Evolutionary conservation across 2,797 vertebrate species (phyloP).

Genomic region (Thamnophis elegans): DNA sequence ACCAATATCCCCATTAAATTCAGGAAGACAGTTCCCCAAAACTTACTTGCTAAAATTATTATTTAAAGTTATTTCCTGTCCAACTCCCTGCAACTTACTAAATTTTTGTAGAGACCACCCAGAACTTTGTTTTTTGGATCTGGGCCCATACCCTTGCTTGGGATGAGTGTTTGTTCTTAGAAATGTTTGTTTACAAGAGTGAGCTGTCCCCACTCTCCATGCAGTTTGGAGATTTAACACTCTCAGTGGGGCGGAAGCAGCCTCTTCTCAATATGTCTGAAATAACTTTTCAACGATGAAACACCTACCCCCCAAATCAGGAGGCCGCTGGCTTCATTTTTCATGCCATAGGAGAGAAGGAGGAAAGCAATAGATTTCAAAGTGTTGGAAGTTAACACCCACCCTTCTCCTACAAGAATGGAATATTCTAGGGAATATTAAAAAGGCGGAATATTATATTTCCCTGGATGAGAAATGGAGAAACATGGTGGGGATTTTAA

Average conservation of each 20-base stretch:
- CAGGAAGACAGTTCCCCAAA: not conserved
- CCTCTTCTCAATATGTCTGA: not conserved
- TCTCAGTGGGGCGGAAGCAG: too few species aligned
- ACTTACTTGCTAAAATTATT: not conserved
- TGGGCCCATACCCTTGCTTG: not conserved
- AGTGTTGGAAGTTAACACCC: too few species aligned
- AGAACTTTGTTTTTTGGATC: not conserved
- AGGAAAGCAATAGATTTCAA: not conserved
- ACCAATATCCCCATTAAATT: not conserved
- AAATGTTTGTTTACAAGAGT: not conserved
- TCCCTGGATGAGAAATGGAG: too few species aligned
- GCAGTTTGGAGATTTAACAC: not conserved
- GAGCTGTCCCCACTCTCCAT: not conserved
- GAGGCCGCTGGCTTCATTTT: not conserved
- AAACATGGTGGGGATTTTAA: too few species aligned
- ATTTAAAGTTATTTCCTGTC: not conserved
- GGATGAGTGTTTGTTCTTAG: not conserved
- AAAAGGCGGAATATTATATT: too few species aligned
- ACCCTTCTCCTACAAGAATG: too few species aligned
- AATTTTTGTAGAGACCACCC: not conserved
- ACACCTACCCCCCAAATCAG: not conserved
- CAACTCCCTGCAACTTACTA: rapidly evolving
- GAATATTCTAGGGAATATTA: too few species aligned
- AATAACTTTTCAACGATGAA: not conserved
- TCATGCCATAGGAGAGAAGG: not conserved